These are phyloP conservation scores for Campaea margaritaria DNA, from an alignment of 2,888 invertebrate genomes.

Conservation along the genomic window DNA sequence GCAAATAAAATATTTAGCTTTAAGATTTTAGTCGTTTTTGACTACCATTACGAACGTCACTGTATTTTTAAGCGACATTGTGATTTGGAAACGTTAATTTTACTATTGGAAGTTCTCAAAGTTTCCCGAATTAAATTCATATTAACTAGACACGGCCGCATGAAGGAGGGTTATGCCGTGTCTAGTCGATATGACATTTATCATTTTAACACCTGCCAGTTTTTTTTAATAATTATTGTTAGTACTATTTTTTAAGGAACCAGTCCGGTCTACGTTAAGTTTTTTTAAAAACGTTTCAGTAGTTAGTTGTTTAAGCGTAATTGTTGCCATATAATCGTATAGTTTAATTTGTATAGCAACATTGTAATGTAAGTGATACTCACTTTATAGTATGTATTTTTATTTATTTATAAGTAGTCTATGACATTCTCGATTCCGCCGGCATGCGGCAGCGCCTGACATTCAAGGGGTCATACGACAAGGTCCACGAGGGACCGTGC, in stretches of 20 bases:
- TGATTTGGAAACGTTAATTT: neutral
- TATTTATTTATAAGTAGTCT: constrained; percentile 11
- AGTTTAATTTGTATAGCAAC: constrained; percentile 21
- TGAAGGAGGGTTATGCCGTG: too few species aligned
- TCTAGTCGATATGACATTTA: too few species aligned
- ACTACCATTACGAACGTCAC: neutral
- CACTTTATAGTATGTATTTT: constrained; percentile 17
- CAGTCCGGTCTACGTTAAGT: neutral
- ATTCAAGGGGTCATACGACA: too few species aligned
- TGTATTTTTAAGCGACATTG: neutral
- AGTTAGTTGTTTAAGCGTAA: constrained; percentile 13
- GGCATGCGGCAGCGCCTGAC: neutral
- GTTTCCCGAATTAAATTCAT: too few species aligned
- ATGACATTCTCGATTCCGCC: neutral
- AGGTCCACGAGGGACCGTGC: too few species aligned
- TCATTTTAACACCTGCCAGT: too few species aligned
- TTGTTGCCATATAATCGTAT: constrained; percentile 25
- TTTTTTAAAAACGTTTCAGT: constrained; percentile 3
- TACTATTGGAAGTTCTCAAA: too few species aligned
- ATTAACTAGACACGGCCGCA: too few species aligned
- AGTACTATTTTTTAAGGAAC: neutral
- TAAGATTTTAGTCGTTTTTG: too few species aligned
- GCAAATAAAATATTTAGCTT: too few species aligned
- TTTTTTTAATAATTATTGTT: too few species aligned
- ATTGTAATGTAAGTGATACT: constrained; percentile 20